Percentiles rank a stretch among this genome's conserved stretches.
These are phyloP conservation scores for Orussus abietinus DNA, from an alignment of 1,140 invertebrate genomes.

Conservation along the genomic window DNA sequence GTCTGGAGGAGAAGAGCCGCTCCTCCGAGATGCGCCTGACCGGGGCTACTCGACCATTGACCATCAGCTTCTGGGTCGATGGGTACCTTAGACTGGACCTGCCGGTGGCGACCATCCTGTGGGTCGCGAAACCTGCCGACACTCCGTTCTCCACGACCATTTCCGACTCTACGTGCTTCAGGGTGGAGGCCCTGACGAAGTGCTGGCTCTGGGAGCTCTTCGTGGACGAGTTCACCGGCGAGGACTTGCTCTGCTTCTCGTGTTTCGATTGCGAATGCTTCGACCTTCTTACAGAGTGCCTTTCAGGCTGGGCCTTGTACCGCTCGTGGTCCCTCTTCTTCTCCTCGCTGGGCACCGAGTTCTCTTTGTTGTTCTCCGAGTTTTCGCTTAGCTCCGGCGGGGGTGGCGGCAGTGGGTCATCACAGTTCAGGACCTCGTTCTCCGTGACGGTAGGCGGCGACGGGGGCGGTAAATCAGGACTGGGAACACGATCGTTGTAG, in stretches of 20 bases:
- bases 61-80: slow-evolving; percentile 47
- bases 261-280: slow-evolving; percentile 37
- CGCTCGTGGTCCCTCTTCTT: slow-evolving; percentile 28
- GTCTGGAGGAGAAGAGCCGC: slow-evolving; percentile 21
- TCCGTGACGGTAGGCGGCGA: slow-evolving; percentile 61
- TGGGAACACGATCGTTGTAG: slow-evolving; percentile 58
- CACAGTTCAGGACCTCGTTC: slow-evolving; percentile 60
- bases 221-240: slow-evolving; percentile 23
- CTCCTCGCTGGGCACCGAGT: slow-evolving; percentile 28
- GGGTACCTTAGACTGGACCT: slow-evolving; percentile 50
- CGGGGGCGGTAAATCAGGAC: slow-evolving; percentile 69
- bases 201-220: slow-evolving; percentile 22
- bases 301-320: slow-evolving; percentile 10
- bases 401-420: slow-evolving; percentile 71
- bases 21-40: slow-evolving; percentile 38
- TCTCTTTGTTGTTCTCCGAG: slow-evolving; percentile 17
- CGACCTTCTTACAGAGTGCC: slow-evolving; percentile 33
- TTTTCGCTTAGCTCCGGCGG: slow-evolving; percentile 56
- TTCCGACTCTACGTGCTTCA: slow-evolving; percentile 30
- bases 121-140: slow-evolving; percentile 34
- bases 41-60: slow-evolving; percentile 51
- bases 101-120: slow-evolving; percentile 37
- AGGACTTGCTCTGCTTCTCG: slow-evolving; percentile 27
- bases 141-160: slow-evolving; percentile 33
- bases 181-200: slow-evolving; percentile 17